These are phyloP conservation scores for Pangasius djambal DNA, from an alignment of 2,797 vertebrate genomes.

Conservation along the genomic window DNA sequence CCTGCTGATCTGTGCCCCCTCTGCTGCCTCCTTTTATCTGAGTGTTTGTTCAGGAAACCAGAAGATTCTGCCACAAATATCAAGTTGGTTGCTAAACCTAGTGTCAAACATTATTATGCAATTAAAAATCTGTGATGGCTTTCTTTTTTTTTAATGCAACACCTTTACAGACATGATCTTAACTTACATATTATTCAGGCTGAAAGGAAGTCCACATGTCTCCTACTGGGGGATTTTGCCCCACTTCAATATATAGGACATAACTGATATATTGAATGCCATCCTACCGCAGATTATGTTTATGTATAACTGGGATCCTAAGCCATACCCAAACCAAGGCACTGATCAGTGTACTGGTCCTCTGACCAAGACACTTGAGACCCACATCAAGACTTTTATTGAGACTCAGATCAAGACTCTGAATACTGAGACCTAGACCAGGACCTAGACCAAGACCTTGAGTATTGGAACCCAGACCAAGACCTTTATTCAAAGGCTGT, in stretches of 20 bases:
- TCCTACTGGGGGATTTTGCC: neutral
- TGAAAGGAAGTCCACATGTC: neutral
- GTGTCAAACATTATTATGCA: neutral
- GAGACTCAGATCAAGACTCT: neutral
- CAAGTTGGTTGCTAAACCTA: neutral
- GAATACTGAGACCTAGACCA: neutral
- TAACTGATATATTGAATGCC: neutral
- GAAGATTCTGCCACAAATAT: neutral
- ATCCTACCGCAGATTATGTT: neutral
- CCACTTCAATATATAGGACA: neutral
- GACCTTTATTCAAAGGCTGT: neutral
- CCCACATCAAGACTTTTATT: neutral
- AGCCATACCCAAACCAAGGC: neutral
- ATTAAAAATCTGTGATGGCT: neutral
- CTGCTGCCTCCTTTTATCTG: neutral
- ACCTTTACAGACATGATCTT: neutral
- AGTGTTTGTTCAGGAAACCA: neutral
- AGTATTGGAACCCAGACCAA: neutral
- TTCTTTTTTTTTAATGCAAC: neutral
- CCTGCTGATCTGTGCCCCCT: neutral
- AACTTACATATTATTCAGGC: neutral
- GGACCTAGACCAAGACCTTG: no score
- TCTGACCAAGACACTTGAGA: neutral
- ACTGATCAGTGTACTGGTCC: neutral
- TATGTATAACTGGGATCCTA: neutral